Percentiles rank a stretch among this genome's conserved stretches.
phyloP scores from a whole-genome alignment of 30 jellyfish, hydroid and myxozoan species.

The Aurelia sp. region DNA sequence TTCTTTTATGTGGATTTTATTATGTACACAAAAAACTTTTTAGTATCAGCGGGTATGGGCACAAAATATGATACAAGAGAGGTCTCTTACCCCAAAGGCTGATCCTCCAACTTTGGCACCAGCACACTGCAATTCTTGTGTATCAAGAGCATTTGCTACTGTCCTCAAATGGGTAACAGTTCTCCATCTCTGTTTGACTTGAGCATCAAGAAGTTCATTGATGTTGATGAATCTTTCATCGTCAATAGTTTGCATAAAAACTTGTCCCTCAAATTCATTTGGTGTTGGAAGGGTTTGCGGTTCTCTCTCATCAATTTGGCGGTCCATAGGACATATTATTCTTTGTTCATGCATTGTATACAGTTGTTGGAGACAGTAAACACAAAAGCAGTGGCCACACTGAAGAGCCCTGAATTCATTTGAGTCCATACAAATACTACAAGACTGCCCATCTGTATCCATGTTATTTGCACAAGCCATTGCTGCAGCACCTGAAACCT shows the following conservation, averaged over 20 bases:
- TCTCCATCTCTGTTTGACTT: constrained; percentile 8
- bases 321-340: constrained; percentile 43
- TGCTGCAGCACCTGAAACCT: too few species aligned
- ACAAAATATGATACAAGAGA: too few species aligned
- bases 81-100: constrained; percentile 28
- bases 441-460: constrained; percentile 15
- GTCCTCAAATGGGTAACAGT: constrained; percentile 26
- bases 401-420: constrained; percentile 36
- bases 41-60: too few species aligned
- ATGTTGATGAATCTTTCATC: constrained; percentile 3
- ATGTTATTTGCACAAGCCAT: neutral
- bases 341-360: constrained; percentile 3
- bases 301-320: constrained; percentile 11
- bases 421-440: constrained; percentile 32
- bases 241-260: neutral
- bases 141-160: constrained; percentile 15
- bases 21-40: too few species aligned
- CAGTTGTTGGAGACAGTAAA: constrained; percentile 14
- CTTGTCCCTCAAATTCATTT: constrained; percentile 38
- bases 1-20: too few species aligned
- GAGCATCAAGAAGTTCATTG: constrained; percentile 33
- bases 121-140: constrained; percentile 38
- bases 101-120: constrained; percentile 56
- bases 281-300: constrained; percentile 51
- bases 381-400: constrained; percentile 64